Evolutionary conservation across 2,113 vertebrate species (phyloP).

Genomic region (Setophaga petechia): DNA sequence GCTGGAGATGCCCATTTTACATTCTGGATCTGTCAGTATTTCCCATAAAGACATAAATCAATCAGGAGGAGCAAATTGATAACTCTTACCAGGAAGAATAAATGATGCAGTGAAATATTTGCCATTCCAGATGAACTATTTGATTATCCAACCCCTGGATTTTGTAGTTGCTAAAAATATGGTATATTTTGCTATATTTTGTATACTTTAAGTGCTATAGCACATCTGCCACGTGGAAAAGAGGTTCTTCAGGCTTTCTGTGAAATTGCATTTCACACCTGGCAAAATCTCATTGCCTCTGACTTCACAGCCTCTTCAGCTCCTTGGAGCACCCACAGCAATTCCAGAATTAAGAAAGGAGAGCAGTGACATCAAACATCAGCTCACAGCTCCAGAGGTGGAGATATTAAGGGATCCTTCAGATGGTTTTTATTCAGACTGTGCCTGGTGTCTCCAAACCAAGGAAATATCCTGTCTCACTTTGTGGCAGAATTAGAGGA

Average conservation of each 20-base stretch:
- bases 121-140: background rate
- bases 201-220: background rate
- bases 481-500: background rate
- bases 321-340: background rate
- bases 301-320: background rate
- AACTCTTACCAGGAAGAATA: background rate
- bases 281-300: background rate
- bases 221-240: background rate
- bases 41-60: background rate
- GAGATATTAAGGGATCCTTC: too few relatives aligned
- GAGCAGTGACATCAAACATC: background rate
- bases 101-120: background rate
- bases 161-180: background rate
- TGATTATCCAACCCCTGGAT: background rate
- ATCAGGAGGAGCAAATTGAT: background rate
- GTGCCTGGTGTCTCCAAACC: background rate
- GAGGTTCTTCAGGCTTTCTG: background rate
- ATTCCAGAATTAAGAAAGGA: background rate
- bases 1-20: background rate
- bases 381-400: background rate
- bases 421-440: background rate
- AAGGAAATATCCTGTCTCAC: background rate
- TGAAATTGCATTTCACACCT: constrained; percentile 4
- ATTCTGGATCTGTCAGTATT: background rate
- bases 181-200: background rate